Evolutionary conservation across 92 coral and sea anemone species (phyloP).

Genomic region (Porites evermanni): DNA sequence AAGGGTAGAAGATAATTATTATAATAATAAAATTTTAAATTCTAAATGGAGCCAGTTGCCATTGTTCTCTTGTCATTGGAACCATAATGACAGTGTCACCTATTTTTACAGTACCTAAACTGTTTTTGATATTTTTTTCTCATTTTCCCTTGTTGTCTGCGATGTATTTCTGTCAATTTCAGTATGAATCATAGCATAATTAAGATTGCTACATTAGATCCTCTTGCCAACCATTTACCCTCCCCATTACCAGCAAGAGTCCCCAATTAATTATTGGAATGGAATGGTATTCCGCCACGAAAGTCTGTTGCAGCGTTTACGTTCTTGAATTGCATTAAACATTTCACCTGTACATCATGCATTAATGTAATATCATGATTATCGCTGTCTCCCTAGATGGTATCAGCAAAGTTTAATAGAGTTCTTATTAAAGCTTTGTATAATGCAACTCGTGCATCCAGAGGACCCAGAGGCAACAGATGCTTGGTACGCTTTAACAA

Average conservation of each 20-base stretch:
- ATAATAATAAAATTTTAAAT: neutral
- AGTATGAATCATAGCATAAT: neutral
- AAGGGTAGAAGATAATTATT: neutral
- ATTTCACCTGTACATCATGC: no score
- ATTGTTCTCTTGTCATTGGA: conserved; percentile 3
- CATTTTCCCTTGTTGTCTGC: neutral
- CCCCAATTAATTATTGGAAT: no score
- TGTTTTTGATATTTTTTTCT: neutral
- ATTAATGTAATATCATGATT: no score
- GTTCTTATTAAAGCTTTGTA: no score
- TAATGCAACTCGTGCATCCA: no score
- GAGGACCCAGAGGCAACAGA: no score
- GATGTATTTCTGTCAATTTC: conserved; percentile 1
- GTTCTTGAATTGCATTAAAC: no score
- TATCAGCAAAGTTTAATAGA: no score
- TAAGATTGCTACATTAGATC: neutral
- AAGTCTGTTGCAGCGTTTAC: no score
- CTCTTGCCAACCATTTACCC: neutral
- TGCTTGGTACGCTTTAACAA: no score
- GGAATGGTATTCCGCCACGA: no score
- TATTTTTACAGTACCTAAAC: neutral
- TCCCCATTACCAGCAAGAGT: neutral
- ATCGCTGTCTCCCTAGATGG: no score
- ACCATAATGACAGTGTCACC: neutral
- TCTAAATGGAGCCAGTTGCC: conserved; percentile 23